Conservation (phyloP, 2,888 invertebrate species). For the Pachycephus smyrnensis region DNA sequence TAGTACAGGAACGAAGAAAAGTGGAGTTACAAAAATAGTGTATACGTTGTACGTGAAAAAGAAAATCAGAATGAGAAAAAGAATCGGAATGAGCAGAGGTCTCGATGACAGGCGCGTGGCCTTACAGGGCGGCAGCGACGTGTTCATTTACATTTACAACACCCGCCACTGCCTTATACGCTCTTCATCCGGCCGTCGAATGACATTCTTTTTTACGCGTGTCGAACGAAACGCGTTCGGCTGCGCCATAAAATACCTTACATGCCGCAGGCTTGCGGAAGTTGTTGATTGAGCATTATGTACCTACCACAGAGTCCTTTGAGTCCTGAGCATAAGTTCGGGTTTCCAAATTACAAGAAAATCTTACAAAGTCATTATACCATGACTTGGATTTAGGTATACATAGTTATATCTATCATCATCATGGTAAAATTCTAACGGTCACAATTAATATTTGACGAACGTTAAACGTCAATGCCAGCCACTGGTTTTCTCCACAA, state of each 20-base stretch:
- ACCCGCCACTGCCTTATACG: constrained; percentile 50
- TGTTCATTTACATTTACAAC: constrained; percentile 57
- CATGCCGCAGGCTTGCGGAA: constrained; percentile 34
- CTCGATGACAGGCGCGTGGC: constrained; percentile 54
- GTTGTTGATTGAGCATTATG: constrained; percentile 30
- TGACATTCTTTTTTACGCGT: constrained; percentile 46
- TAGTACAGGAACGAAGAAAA: not conserved
- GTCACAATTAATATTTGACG: not conserved
- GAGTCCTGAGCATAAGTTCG: not conserved
- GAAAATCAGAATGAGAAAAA: not conserved
- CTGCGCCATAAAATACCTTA: constrained; percentile 32
- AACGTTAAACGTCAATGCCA: not conserved
- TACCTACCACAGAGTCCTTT: not conserved
- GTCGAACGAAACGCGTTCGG: constrained; percentile 35
- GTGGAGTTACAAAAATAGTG: not conserved
- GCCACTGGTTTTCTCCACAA: constrained; percentile 22
- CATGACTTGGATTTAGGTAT: not conserved
- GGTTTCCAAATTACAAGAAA: not conserved
- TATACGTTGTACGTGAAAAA: not conserved
- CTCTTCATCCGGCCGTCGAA: constrained; percentile 45
- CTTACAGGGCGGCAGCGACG: constrained; percentile 50
- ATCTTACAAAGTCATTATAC: not conserved
- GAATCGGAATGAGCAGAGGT: constrained; percentile 16
- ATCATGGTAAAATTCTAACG: too few species aligned
- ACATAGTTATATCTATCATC: too few species aligned